Base-by-base conservation (phyloP, 2,888 invertebrate genomes). In the Parasteatoda lunata region DNA sequence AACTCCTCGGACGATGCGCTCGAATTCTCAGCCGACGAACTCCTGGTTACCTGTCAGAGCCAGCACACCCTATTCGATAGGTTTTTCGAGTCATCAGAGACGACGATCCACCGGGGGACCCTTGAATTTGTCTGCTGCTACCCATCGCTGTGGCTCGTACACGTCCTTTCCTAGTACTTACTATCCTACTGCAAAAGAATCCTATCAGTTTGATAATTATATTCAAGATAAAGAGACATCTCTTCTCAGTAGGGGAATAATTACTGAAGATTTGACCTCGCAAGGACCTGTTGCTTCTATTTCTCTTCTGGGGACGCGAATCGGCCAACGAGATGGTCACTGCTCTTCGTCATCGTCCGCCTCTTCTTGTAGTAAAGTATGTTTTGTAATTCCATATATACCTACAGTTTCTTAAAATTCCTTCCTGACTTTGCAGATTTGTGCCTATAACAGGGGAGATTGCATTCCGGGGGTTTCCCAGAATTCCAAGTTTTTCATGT, bases 191-290 rank as follows among this genome's bases (percentile, higher is more conserved):
- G 59, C 69, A 9, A 86, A 84, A 77, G 89, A 89, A 6, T 78
- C 81, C 15, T 77, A 85, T 73, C 81, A 84, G 15, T 51, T 81
- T 48, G 89, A 89, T 45, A 69, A 77, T 64, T 84, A 89, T 69
- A 81, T 90, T 45, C 85, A 78, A 48, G 90, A 90, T 70, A 90
- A 89, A 73, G 90, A 91, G 82, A 90, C 91, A 70, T 88, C 89
- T 45, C 81, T 90, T 75, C 89, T 91, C 72, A 84, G 88, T 68
- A 90, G 90, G 30, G 89, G 89, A 75, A 82, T 89, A 5, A 89
- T 89, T 51, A 89, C 89, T n/a, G 90, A 91, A 83, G 91, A 91
- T 88, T 90, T 91, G 89, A 90, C 91, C 5, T 90, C 91, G 75
- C 88, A 86, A 66, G 88, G 90, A 59, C 90, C 90, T 45, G 90